A percentile compares a stretch with the other conserved stretches of the same genome.
Evolutionary conservation across 2,888 invertebrate species (phyloP).

Genomic region (Dicranocentrus wangi): DNA sequence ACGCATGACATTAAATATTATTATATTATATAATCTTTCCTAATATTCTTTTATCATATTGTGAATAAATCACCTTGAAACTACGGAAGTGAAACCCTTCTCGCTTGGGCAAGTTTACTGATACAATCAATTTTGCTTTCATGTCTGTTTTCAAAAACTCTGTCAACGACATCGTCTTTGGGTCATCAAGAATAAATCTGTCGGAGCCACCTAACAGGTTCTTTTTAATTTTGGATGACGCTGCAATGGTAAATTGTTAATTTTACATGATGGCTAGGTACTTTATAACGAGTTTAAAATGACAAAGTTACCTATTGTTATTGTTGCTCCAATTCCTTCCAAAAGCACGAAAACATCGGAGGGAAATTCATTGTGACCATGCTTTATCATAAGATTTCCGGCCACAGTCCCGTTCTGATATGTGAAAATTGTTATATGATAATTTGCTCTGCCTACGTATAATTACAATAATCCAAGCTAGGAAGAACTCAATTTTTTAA

Average conservation of each 20-base stretch:
- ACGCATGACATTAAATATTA: conserved; percentile 26
- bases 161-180: conserved; percentile 30
- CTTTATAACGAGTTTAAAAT: too few relatives aligned
- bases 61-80: conserved; percentile 57
- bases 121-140: conserved; percentile 57
- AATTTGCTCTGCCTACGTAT: too few relatives aligned
- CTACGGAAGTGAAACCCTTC: conserved; percentile 61
- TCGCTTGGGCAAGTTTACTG: conserved; percentile 57
- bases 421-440: not conserved
- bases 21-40: too few relatives aligned
- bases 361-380: conserved; percentile 81
- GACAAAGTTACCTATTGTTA: conserved; percentile 74
- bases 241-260: not conserved
- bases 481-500: not conserved
- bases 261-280: not conserved
- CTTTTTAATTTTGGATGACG: not conserved
- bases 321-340: conserved; percentile 74
- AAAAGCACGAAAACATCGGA: conserved; percentile 82
- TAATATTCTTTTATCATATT: too few relatives aligned
- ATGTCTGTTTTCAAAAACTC: conserved; percentile 66
- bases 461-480: not conserved
- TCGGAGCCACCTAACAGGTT: not conserved
- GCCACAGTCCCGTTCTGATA: conserved; percentile 79
- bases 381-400: conserved; percentile 83
- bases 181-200: not conserved